Evolutionary conservation across 2,797 vertebrate genomes (phyloP), one percentile per base, ranked within the genome.

Genomic region (Coracias cyanogaster): DNA sequence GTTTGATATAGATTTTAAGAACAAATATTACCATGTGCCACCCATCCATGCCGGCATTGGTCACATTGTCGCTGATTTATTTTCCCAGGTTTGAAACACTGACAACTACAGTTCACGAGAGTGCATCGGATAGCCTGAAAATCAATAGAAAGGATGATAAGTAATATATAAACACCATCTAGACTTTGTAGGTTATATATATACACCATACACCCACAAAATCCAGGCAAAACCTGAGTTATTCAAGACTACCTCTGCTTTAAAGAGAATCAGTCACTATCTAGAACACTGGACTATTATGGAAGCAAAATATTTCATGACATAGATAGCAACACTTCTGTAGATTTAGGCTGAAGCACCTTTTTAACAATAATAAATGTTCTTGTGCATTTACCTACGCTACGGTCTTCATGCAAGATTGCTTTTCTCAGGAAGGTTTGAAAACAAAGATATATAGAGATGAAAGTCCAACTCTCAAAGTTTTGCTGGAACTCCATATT

Each of bases 21-120:
- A 83, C 54, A 93, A 89, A 10, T 77, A 96, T 99, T 98, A 99
- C 99, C 99, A 31, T 99, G 99, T 58, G 99, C 99, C 61, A 99
- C 99, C 99, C 99, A 99, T 98, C 99, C 99, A 80, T 99, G 99
- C 89, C 98, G 99, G 98, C 99, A 99, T 46, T 99, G 98, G 72
- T 99, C 99, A 98, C 99, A 99, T 93, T 99, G 99, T 74, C 99
- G 98, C 90, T 98, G 98, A 98, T 99, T 99, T 97, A 99, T 99
- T 96, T 99, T 99, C 82, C 99, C 99, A 12, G 99, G 99, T 95
- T 98, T 99, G 98, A 99, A 99, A 96, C 99, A 98, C 90, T 99
- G 99, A 97, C 99, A 99, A 95, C 97, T 99, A 97, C 99, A 99
- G 98, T 98, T 99, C 95, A 99, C 97, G 57, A 99, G 97, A 88